Base-by-base conservation (phyloP, 2,797 vertebrate species). In the Coranthus polyacanthus region DNA sequence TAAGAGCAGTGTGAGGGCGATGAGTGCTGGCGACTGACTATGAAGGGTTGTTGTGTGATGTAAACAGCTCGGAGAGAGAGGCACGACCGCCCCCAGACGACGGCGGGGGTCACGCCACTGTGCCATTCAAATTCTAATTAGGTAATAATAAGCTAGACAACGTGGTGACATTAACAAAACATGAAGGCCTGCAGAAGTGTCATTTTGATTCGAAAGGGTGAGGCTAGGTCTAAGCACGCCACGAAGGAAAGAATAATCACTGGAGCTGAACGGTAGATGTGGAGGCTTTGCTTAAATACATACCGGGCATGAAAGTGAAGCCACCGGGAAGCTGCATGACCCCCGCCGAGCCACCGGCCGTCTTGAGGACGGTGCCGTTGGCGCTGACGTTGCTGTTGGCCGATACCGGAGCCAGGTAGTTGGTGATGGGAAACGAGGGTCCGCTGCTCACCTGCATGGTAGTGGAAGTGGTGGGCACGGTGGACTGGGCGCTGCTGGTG, bases 391-490 rank as follows among this genome's bases (percentile, higher is more conserved):
- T 96, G 92, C 93, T 82, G 68, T 93, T 94, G 92, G 94, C 95
- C 47, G 96, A 96, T 76, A 95, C 94, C 0, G 97, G 98, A 1
- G 97, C 96, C 95, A 99, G 92, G 94, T 98, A 99, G 93, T 98
- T 99, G 85, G 97, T 98, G 94, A 99, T 98, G 85, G 98, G 98
- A 81, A 98, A 98, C 12, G 96, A 96, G n/a, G 95, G 89, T 17
- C 96, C 96, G 0, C 96, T 98, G 96, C 95, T 98, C 90, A 96
- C 95, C 94, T 99, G 97, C 97, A 98, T 98, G 92, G 96, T 97
- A 85, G 97, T 98, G 65, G 97, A 98, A 69, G 97, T 97, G 95
- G 96, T 97, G 53, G 97, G 95, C 2, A 94, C 95, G 0, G 96
- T 96, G 87, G 95, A 94, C 91, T 96, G 96, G 71, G 95, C 24